phyloP scores from a whole-genome alignment of 2,797 vertebrate species.

The Schizopygopsis malacanthus region DNA sequence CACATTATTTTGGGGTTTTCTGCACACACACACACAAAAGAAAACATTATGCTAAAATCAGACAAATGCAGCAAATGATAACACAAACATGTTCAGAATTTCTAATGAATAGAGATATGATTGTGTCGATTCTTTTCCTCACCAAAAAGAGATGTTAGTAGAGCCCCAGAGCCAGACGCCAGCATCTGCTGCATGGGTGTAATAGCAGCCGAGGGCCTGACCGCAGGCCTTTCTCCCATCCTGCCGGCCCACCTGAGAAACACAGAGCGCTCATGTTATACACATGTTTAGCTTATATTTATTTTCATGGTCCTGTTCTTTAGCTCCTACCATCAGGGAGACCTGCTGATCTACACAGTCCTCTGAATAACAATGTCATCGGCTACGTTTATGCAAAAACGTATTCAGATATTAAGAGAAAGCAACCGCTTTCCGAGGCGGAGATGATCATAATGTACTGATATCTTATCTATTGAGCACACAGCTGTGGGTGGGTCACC shows the following conservation, averaged over 20 bases:
- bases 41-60: background rate
- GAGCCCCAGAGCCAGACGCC: conserved; percentile 91
- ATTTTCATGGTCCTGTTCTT: background rate
- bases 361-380: background rate
- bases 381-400: background rate
- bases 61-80: background rate
- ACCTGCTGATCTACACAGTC: background rate
- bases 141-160: conserved; percentile 94
- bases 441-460: background rate
- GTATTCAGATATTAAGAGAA: background rate
- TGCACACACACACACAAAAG: background rate
- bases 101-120: background rate
- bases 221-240: conserved; percentile 81
- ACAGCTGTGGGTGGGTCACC: background rate
- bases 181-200: conserved; percentile 95
- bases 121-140: conserved; percentile 64
- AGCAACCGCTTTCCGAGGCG: background rate
- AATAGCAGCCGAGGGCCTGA: conserved; percentile 74
- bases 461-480: conserved; percentile 47
- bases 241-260: conserved; percentile 68
- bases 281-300: background rate
- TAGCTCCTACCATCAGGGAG: background rate
- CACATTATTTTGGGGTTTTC: background rate
- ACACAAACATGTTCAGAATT: background rate
- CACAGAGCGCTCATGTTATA: background rate